Conservation (phyloP, 1,140 invertebrate species). For the Brachionus paranguensis region DNA sequence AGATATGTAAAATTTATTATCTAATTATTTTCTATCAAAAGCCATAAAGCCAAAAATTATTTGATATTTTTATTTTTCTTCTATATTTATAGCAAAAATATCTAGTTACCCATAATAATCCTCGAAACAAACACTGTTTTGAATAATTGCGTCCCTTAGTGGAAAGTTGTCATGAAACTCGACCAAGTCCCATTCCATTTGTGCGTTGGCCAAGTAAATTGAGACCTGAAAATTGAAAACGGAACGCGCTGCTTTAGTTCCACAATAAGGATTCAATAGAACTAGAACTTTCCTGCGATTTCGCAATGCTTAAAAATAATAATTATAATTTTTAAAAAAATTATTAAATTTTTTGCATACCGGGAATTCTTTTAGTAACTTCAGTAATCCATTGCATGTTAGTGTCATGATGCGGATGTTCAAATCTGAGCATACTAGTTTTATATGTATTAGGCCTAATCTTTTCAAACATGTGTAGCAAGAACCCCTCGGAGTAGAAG, state of each 20-base stretch:
- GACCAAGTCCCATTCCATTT: background rate
- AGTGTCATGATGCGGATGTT: conserved; percentile 26
- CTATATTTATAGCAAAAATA: background rate
- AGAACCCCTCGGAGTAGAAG: background rate
- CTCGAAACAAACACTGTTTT: background rate
- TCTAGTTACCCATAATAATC: conserved; percentile 1
- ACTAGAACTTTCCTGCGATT: background rate
- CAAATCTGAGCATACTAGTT: background rate
- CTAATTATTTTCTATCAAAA: no score
- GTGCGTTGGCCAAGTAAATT: background rate
- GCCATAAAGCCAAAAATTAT: no score
- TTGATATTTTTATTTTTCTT: no score
- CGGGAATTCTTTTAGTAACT: background rate
- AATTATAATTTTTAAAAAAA: background rate
- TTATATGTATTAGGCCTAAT: background rate
- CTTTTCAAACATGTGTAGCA: background rate
- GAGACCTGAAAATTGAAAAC: conserved; percentile 27
- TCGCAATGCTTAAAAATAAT: background rate
- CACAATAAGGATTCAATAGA: conserved; percentile 17
- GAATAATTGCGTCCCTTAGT: background rate
- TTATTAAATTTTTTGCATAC: background rate
- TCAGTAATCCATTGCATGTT: background rate
- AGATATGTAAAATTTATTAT: no score
- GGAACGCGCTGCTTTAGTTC: conserved; percentile 3
- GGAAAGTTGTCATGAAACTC: conserved; percentile 13